phyloP scores from a whole-genome alignment of 1,140 invertebrate species.

The Eupeodes corollae region DNA sequence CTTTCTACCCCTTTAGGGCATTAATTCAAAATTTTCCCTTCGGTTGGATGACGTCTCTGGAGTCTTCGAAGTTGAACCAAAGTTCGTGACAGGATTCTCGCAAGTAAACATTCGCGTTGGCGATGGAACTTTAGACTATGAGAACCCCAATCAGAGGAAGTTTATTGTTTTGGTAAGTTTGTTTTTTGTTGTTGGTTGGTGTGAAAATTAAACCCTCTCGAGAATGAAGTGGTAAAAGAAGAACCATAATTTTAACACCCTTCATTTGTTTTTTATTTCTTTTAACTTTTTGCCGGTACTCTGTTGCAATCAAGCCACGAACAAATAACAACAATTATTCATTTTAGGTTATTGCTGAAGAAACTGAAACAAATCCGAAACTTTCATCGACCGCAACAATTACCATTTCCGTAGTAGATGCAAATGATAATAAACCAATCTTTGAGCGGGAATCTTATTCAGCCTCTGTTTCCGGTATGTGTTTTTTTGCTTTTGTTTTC shows the following conservation, averaged over 20 bases:
- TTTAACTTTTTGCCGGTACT: too few species aligned
- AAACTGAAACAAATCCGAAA: constrained; percentile 59
- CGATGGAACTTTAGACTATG: constrained; percentile 72
- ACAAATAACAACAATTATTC: background rate
- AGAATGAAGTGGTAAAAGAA: background rate
- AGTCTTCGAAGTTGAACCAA: constrained; percentile 73
- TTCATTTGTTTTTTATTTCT: too few species aligned
- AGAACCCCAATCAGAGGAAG: constrained; percentile 84
- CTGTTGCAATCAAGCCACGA: too few species aligned
- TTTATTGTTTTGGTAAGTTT: constrained; percentile 68
- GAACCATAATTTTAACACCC: background rate
- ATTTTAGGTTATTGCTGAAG: constrained; percentile 67
- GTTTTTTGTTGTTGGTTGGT: background rate
- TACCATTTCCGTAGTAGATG: constrained; percentile 68
- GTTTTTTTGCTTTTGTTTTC: background rate
- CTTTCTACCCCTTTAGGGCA: constrained; percentile 43
- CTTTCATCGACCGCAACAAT: constrained; percentile 79
- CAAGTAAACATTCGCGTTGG: constrained; percentile 69
- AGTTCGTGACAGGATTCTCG: constrained; percentile 63
- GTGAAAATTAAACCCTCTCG: background rate
- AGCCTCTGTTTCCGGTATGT: constrained; percentile 43
- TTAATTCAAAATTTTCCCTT: constrained; percentile 68
- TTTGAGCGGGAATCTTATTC: constrained; percentile 67
- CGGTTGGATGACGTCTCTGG: constrained; percentile 66
- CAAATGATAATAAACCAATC: constrained; percentile 80